These are phyloP conservation scores for Empidonax traillii DNA, from an alignment of 2,113 vertebrate species.

Conservation along the genomic window DNA sequence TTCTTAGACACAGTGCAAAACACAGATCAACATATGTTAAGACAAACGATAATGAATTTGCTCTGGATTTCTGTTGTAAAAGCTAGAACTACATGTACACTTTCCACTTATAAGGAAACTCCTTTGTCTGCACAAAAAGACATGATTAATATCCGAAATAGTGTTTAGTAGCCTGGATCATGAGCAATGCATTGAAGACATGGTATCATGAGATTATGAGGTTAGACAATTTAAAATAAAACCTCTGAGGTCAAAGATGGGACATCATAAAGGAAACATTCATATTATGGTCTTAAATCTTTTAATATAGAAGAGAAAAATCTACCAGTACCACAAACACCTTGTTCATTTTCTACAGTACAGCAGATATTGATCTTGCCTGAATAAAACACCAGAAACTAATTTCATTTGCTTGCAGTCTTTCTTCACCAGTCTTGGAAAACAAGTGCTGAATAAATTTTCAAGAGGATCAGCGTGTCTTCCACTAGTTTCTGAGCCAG, in stretches of 20 bases:
- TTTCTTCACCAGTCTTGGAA: not conserved
- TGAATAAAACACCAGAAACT: not conserved
- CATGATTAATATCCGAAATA: not conserved
- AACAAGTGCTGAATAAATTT: not conserved
- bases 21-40: rapidly evolving
- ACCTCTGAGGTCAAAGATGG: not conserved
- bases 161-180: not conserved
- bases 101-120: not conserved
- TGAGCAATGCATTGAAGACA: not conserved
- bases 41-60: not conserved
- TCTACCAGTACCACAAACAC: not conserved
- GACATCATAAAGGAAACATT: not conserved
- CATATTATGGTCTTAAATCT: not conserved
- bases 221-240: not conserved
- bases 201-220: not conserved
- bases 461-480: not conserved
- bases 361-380: not conserved
- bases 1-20: not conserved
- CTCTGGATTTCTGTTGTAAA: not conserved
- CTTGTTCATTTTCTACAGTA: not conserved
- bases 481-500: not conserved
- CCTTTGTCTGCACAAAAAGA: not conserved
- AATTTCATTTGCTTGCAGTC: not conserved
- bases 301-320: not conserved
- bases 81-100: not conserved